Conservation (phyloP, 2,113 vertebrate species). For the Dipodomys ordii region DNA sequence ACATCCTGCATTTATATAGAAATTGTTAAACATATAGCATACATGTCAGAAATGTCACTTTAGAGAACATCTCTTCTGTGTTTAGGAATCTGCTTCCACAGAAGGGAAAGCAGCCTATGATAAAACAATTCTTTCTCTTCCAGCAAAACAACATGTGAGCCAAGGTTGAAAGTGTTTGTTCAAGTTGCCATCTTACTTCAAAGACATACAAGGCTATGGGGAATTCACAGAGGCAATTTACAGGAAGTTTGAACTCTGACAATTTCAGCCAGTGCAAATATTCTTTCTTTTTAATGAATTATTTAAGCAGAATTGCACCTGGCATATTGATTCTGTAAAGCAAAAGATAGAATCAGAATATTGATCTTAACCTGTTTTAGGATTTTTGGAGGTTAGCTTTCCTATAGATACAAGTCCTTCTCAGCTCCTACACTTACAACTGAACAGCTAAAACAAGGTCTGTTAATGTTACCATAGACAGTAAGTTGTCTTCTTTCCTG, state of each 20-base stretch:
- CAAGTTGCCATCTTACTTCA: slow-evolving; percentile 61
- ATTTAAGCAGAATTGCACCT: slow-evolving; percentile 19
- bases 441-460: background rate
- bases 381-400: background rate
- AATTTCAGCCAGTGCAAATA: slow-evolving; percentile 49
- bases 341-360: slow-evolving; percentile 22
- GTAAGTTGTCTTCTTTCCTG: background rate
- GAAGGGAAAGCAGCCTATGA: slow-evolving; percentile 16
- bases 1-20: slow-evolving; percentile 9
- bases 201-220: slow-evolving; percentile 62
- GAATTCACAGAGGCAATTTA: slow-evolving; percentile 77
- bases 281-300: background rate
- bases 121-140: slow-evolving; percentile 43
- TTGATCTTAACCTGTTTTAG: background rate
- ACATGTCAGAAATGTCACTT: slow-evolving; percentile 10
- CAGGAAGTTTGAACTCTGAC: slow-evolving; percentile 64
- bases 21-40: background rate
- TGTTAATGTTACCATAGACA: background rate
- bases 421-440: slow-evolving; percentile 16
- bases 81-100: slow-evolving; percentile 46
- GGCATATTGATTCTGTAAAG: slow-evolving; percentile 20
- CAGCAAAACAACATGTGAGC: slow-evolving; percentile 38
- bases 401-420: background rate
- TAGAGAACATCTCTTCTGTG: slow-evolving; percentile 16
- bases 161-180: slow-evolving; percentile 68